Conservation (phyloP, 2,888 invertebrate genomes). For the Luffia ferchaultella region DNA sequence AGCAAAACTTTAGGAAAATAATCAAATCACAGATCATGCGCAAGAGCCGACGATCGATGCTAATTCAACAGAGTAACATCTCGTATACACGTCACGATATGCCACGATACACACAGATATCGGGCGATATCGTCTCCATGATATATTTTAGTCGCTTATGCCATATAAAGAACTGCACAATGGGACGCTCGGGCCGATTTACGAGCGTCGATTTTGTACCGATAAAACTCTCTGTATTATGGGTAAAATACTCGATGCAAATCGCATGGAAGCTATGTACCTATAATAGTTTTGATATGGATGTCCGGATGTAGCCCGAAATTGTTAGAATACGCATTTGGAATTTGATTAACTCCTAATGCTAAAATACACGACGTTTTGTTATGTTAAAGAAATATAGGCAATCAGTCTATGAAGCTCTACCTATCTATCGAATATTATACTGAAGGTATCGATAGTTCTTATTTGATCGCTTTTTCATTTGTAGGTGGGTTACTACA, state of each 20-base stretch:
- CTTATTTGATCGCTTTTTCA: too few relatives aligned
- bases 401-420: too few relatives aligned
- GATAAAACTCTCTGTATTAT: slow-evolving; percentile 34
- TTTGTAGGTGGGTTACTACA: too few relatives aligned
- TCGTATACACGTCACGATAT: not conserved
- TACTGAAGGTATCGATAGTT: too few relatives aligned
- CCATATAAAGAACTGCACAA: slow-evolving; percentile 61
- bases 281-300: too few relatives aligned
- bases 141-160: slow-evolving; percentile 55
- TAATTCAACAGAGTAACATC: slow-evolving; percentile 8
- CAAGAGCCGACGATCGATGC: slow-evolving; percentile 2
- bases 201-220: slow-evolving; percentile 58
- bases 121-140: slow-evolving; percentile 52
- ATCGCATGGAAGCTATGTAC: not conserved
- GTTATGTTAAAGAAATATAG: too few relatives aligned
- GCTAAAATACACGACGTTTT: too few relatives aligned
- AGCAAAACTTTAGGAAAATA: not conserved
- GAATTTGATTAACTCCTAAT: too few relatives aligned
- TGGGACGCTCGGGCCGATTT: slow-evolving; percentile 45
- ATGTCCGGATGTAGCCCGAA: too few relatives aligned
- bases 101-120: slow-evolving; percentile 24
- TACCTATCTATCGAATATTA: too few relatives aligned
- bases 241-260: not conserved
- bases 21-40: not conserved
- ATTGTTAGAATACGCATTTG: too few relatives aligned